These are phyloP conservation scores for Pipra filicauda DNA, from an alignment of 2,113 vertebrate species.

Conservation along the genomic window DNA sequence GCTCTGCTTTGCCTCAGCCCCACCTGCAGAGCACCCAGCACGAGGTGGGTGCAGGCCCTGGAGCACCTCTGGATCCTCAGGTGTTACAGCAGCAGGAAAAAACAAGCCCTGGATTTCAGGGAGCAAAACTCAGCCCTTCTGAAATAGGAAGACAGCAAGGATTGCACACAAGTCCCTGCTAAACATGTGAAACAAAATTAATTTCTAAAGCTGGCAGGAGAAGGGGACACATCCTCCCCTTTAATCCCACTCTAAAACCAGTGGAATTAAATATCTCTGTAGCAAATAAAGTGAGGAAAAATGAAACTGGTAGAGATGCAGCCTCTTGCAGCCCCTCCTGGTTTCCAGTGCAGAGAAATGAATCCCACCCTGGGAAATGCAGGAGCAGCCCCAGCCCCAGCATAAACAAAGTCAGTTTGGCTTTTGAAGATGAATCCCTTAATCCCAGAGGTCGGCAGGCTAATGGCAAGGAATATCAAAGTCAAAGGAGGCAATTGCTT, in stretches of 20 bases:
- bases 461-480: conserved; percentile 39
- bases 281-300: not conserved
- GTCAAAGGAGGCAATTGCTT: not conserved
- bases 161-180: not conserved
- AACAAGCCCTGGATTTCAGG: not conserved
- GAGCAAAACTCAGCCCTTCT: not conserved
- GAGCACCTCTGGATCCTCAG: not conserved
- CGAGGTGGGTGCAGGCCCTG: not conserved
- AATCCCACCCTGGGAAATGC: not conserved
- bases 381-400: not conserved
- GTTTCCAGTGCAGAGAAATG: not conserved
- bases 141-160: not conserved
- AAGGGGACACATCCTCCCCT: not conserved
- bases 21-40: not conserved
- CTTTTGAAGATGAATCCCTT: not conserved
- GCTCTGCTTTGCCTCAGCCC: not conserved
- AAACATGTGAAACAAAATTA: not conserved
- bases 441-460: not conserved
- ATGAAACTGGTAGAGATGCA: not conserved
- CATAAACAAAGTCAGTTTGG: not conserved
- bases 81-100: not conserved
- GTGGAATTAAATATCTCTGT: not conserved
- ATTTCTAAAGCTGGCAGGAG: not conserved
- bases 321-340: not conserved
- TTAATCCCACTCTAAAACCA: not conserved